phyloP scores from a whole-genome alignment of 2,888 invertebrate genomes.

The Abrostola tripartita region DNA sequence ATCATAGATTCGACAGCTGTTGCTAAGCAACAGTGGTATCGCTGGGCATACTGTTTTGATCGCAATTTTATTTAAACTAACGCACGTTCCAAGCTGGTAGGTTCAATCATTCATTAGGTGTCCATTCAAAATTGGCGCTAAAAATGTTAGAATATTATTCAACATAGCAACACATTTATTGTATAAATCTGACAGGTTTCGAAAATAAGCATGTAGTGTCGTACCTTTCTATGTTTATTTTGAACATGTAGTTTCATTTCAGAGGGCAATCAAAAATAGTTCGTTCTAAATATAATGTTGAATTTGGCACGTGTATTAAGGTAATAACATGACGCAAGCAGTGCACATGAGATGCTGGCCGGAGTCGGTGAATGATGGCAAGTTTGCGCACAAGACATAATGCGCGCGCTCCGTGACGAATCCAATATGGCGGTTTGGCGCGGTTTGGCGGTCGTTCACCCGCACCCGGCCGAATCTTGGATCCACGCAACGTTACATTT shows the following conservation, averaged over 20 bases:
- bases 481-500: slow-evolving; percentile 72
- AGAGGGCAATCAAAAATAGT: slow-evolving; percentile 33
- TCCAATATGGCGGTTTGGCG: slow-evolving; percentile 85
- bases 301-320: slow-evolving; percentile 45
- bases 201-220: slow-evolving; percentile 24
- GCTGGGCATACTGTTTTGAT: background rate
- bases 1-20: slow-evolving; percentile 38
- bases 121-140: background rate
- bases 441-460: slow-evolving; percentile 86
- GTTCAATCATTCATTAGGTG: too few species aligned
- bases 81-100: too few species aligned
- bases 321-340: slow-evolving; percentile 41
- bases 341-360: slow-evolving; percentile 45
- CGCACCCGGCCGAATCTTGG: slow-evolving; percentile 74
- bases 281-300: slow-evolving; percentile 42
- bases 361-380: slow-evolving; percentile 48
- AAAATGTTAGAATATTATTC: slow-evolving; percentile 4
- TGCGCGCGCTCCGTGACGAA: slow-evolving; percentile 85
- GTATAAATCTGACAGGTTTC: slow-evolving; percentile 18
- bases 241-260: slow-evolving; percentile 32
- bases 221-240: slow-evolving; percentile 27
- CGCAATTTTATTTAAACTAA: too few species aligned
- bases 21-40: slow-evolving; percentile 34
- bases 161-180: slow-evolving; percentile 17
- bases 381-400: slow-evolving; percentile 75